phyloP scores from a whole-genome alignment of 2,113 vertebrate genomes.

The Hypomesus transpacificus region DNA sequence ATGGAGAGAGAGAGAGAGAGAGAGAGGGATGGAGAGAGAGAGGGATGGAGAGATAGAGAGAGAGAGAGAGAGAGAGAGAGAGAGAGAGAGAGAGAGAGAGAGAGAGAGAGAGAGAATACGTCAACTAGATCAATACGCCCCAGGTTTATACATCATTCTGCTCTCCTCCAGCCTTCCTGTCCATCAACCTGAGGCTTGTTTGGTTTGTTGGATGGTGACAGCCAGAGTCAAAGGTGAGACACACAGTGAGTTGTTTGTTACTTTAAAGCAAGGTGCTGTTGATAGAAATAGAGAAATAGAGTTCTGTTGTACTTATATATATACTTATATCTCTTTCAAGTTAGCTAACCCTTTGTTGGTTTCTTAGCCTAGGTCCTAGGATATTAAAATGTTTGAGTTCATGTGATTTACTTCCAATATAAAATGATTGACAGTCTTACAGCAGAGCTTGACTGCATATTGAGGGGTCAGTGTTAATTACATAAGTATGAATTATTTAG shows the following conservation, averaged over 20 bases:
- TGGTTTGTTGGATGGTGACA: not conserved
- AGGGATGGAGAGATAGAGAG: conserved; percentile 39
- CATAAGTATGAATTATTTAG: conserved; percentile 70
- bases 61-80: conserved; percentile 23
- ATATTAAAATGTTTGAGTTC: too few relatives aligned
- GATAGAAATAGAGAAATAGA: too few relatives aligned
- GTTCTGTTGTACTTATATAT: too few relatives aligned
- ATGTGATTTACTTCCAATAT: not conserved
- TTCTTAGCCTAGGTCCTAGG: too few relatives aligned
- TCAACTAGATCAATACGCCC: conserved; percentile 21
- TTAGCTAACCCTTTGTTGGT: too few relatives aligned
- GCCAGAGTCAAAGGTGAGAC: not conserved
- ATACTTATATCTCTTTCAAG: too few relatives aligned
- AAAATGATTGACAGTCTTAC: conserved; percentile 33
- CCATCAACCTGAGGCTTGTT: not conserved
- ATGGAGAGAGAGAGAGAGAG: conserved; percentile 39
- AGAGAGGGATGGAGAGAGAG: conserved; percentile 22
- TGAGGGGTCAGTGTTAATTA: conserved; percentile 60
- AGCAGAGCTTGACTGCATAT: conserved; percentile 23
- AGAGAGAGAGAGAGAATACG: conserved; percentile 22
- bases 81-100: conserved; percentile 40
- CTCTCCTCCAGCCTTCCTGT: not conserved
- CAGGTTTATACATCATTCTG: conserved; percentile 25
- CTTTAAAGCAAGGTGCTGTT: too few relatives aligned
- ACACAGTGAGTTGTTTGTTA: not conserved